A percentile compares a stretch with the other conserved stretches of the same genome.
Conservation (phyloP, 2,888 invertebrate species). For the Andrena haemorrhoa region DNA sequence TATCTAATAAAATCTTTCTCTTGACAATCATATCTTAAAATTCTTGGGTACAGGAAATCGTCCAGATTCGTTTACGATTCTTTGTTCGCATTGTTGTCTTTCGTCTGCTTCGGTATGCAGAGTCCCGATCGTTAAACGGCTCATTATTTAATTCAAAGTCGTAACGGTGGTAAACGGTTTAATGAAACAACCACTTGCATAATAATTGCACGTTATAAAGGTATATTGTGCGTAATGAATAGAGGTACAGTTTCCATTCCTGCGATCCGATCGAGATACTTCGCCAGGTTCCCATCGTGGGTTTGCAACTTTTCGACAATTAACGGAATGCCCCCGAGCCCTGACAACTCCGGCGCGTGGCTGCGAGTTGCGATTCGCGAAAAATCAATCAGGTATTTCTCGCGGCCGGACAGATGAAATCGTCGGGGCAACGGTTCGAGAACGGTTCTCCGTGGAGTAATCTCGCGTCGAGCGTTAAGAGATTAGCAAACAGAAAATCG, state of each 20-base stretch:
- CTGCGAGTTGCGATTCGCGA: neutral
- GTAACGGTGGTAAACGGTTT: slow-evolving; percentile 42
- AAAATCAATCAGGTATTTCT: slow-evolving; percentile 12
- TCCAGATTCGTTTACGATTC: neutral
- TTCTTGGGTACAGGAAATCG: neutral
- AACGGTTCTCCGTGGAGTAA: slow-evolving; percentile 44
- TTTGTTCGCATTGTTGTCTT: neutral
- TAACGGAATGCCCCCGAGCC: neutral
- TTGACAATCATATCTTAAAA: neutral
- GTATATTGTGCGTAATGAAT: slow-evolving; percentile 3
- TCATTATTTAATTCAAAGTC: slow-evolving; percentile 57
- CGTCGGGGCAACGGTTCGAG: neutral
- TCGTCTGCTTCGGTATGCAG: slow-evolving; percentile 1
- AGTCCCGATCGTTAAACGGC: slow-evolving; percentile 35
- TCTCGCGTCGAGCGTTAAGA: slow-evolving; percentile 47
- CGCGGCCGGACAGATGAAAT: neutral
- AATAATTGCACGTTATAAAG: slow-evolving; percentile 27
- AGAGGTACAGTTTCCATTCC: slow-evolving; percentile 11
- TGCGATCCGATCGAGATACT: neutral
- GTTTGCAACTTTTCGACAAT: neutral
- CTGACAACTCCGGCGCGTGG: neutral
- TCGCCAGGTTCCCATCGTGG: no score
- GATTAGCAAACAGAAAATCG: slow-evolving; percentile 65
- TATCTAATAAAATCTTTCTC: neutral
- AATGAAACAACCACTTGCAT: slow-evolving; percentile 47